phyloP scores from a whole-genome alignment of 2,797 vertebrate genomes.

The Pseudochromis fuscus region DNA sequence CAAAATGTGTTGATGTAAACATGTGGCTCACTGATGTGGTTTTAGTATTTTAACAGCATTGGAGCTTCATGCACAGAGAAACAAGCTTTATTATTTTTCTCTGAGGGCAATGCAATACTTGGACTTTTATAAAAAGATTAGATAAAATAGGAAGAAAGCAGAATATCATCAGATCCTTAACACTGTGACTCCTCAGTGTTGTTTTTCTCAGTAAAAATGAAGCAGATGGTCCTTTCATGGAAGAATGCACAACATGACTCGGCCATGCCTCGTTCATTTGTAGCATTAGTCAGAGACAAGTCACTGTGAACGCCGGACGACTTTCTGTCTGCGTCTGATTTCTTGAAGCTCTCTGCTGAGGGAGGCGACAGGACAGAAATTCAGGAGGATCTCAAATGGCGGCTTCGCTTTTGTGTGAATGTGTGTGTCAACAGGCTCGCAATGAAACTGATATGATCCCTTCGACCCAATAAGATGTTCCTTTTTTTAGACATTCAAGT shows the following conservation, averaged over 20 bases:
- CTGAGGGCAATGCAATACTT: too few species aligned
- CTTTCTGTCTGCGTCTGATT: slow-evolving; percentile 38
- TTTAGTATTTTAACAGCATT: too few species aligned
- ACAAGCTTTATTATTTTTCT: too few species aligned
- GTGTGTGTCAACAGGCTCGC: slow-evolving; percentile 31
- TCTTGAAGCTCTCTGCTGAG: slow-evolving; percentile 13
- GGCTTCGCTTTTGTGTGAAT: slow-evolving; percentile 31
- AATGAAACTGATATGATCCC: slow-evolving; percentile 75
- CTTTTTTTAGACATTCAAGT: slow-evolving; percentile 77
- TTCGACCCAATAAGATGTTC: slow-evolving; percentile 65
- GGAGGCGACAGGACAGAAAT: slow-evolving; percentile 5
- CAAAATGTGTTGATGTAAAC: too few species aligned
- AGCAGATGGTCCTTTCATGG: too few species aligned
- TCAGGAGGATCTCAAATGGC: slow-evolving; percentile 38
- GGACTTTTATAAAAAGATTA: too few species aligned
- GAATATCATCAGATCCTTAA: background rate
- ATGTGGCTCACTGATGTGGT: too few species aligned
- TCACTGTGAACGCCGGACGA: too few species aligned
- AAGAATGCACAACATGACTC: background rate
- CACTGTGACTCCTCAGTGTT: background rate
- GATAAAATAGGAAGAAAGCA: background rate
- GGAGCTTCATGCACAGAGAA: too few species aligned
- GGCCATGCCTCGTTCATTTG: background rate
- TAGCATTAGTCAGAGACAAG: slow-evolving; percentile 14
- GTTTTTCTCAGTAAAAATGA: background rate